Evolutionary conservation across 1,140 invertebrate genomes (phyloP).

Genomic region (Geopemphigus sp.): DNA sequence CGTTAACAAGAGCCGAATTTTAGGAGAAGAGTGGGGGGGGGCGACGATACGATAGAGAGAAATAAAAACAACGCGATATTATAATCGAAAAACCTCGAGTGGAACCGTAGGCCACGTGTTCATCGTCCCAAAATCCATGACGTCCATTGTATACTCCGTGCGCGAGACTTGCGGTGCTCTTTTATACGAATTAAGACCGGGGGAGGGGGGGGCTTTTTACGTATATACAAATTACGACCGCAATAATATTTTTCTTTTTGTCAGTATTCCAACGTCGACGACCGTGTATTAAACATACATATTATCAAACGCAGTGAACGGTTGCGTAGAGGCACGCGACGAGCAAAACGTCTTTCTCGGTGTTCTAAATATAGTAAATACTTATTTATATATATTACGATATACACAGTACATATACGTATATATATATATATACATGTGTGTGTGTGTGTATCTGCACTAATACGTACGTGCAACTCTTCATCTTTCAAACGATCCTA

Average conservation of each 20-base stretch:
- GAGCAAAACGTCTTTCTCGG: background rate
- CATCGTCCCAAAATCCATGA: background rate
- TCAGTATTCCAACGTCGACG: slow-evolving; percentile 24
- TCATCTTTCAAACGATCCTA: background rate
- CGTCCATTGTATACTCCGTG: background rate
- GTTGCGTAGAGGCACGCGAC: background rate
- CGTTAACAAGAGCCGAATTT: background rate
- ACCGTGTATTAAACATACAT: no score
- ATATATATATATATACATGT: no score
- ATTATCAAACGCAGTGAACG: background rate
- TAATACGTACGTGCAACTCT: no score
- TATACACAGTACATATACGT: background rate
- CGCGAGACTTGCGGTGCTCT: background rate
- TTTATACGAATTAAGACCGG: background rate
- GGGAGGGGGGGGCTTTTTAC: no score
- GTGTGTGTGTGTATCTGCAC: no score
- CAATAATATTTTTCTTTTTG: slow-evolving; percentile 22
- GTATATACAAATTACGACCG: background rate
- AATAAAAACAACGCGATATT: background rate
- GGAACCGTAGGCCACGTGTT: background rate
- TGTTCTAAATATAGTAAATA: slow-evolving; percentile 2
- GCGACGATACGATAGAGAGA: background rate
- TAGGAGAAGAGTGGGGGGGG: background rate
- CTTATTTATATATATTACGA: no score
- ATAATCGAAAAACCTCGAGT: slow-evolving; percentile 6